A percentile compares a stretch with the other conserved stretches of the same genome.
phyloP scores from a whole-genome alignment of 2,113 vertebrate species.

The Ibidorhyncha struthersii region DNA sequence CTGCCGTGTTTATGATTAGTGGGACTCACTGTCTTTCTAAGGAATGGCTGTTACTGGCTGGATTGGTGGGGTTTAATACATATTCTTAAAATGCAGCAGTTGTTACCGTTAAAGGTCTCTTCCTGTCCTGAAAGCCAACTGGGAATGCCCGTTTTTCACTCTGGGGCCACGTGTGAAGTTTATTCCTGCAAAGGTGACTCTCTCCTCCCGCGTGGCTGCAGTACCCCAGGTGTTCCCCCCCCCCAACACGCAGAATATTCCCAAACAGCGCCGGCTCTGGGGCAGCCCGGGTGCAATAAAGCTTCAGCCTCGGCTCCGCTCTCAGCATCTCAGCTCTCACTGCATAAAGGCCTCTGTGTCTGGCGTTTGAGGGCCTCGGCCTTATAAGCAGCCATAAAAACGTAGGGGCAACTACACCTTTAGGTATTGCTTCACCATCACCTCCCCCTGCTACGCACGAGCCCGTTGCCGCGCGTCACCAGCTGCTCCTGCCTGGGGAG shows the following conservation, averaged over 20 bases:
- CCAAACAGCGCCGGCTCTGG: accelerated
- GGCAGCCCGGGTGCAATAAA: background rate
- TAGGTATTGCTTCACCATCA: background rate
- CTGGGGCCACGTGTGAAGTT: accelerated
- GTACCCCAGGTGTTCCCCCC: accelerated
- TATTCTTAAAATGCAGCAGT: background rate
- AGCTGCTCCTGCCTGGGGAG: accelerated
- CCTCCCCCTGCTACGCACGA: accelerated
- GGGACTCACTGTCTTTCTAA: background rate
- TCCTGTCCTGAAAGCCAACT: background rate
- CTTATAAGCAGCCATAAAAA: background rate
- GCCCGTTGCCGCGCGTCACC: accelerated
- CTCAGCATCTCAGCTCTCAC: background rate
- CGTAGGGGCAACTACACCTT: background rate
- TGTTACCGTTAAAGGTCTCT: background rate
- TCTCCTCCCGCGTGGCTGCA: accelerated
- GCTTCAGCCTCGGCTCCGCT: background rate
- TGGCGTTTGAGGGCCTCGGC: background rate
- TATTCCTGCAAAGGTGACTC: background rate
- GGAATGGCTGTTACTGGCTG: background rate
- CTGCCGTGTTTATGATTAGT: background rate
- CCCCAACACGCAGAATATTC: accelerated
- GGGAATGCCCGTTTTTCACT: background rate
- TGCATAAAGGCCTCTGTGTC: background rate
- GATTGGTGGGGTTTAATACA: background rate